phyloP scores from a whole-genome alignment of 2,113 vertebrate species.

The Nannospalax galili region DNA sequence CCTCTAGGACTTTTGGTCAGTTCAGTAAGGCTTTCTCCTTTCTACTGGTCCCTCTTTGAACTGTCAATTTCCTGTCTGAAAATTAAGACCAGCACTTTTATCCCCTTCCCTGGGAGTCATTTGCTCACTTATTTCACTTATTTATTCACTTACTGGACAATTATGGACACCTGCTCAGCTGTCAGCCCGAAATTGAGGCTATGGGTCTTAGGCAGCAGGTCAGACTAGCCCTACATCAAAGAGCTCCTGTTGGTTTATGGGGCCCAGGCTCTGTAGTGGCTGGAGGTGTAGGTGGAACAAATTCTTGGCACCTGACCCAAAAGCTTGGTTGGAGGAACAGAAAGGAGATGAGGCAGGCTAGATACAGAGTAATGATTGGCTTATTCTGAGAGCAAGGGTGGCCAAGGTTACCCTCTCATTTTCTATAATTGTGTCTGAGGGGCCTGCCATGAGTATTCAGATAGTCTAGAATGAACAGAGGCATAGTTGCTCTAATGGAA shows the following conservation, averaged over 20 bases:
- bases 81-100: neutral
- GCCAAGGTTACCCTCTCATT: neutral
- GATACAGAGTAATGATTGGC: neutral
- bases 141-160: neutral
- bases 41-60: too few relatives aligned
- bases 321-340: neutral
- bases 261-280: neutral
- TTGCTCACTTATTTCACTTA: neutral
- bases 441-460: neutral
- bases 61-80: neutral
- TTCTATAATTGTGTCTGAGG: neutral
- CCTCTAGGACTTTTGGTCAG: neutral
- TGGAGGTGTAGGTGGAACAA: too few relatives aligned
- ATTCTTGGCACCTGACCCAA: neutral
- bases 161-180: neutral
- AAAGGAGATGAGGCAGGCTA: neutral
- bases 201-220: neutral
- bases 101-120: neutral
- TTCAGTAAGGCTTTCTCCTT: neutral
- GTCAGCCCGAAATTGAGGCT: neutral
- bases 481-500: neutral
- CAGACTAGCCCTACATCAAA: neutral
- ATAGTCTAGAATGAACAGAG: neutral
- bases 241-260: fast-evolving
- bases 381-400: neutral